Evolutionary conservation across 2,113 vertebrate genomes (phyloP).

Genomic region (Mastomys natalensis): DNA sequence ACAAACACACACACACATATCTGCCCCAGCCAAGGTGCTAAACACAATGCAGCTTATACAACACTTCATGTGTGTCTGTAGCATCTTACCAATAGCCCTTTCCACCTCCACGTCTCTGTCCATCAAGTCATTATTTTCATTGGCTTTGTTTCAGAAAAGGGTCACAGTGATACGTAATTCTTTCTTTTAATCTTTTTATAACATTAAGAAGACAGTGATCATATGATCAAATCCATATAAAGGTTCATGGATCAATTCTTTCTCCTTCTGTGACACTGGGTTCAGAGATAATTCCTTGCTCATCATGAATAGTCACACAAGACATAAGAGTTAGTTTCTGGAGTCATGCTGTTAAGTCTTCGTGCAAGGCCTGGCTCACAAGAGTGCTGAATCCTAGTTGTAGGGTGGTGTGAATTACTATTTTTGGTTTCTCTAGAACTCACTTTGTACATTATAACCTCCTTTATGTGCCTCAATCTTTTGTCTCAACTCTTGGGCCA

Average conservation of each 20-base stretch:
- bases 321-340: not conserved
- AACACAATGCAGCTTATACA: not conserved
- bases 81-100: not conserved
- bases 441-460: slow-evolving; percentile 60
- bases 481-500: not conserved
- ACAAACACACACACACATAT: not conserved
- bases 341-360: not conserved
- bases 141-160: not conserved
- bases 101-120: not conserved
- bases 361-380: not conserved
- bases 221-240: not conserved
- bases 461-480: not conserved
- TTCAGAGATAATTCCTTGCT: slow-evolving; percentile 17
- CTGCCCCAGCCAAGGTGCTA: not conserved
- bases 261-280: not conserved
- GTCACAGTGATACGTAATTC: not conserved
- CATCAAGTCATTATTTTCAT: not conserved
- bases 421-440: slow-evolving; percentile 66
- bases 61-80: not conserved
- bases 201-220: not conserved
- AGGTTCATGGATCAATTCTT: not conserved
- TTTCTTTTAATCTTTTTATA: not conserved
- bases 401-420: not conserved
- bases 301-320: not conserved
- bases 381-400: not conserved